These are phyloP conservation scores for Oxyura jamaicensis DNA, from an alignment of 2,113 vertebrate genomes.

Conservation along the genomic window DNA sequence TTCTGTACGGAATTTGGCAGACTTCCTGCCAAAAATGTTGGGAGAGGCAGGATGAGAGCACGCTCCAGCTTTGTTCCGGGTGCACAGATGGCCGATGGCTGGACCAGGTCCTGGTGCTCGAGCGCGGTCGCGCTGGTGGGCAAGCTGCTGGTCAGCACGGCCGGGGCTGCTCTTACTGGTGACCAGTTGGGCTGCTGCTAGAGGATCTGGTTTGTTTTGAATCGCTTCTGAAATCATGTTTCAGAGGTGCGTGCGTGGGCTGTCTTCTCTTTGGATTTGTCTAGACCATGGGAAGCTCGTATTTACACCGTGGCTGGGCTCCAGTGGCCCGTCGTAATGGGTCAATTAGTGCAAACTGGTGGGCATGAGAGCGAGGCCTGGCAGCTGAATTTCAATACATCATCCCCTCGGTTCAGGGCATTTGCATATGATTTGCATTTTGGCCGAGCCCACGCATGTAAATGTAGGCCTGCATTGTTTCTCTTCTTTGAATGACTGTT, in stretches of 20 bases:
- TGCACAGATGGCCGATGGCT: background rate
- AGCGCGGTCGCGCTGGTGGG: rapidly evolving
- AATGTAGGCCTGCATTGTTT: slow-evolving; percentile 45
- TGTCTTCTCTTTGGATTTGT: slow-evolving; percentile 8
- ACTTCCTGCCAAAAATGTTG: background rate
- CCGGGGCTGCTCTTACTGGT: background rate
- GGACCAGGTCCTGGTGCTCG: rapidly evolving
- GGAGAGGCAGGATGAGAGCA: background rate
- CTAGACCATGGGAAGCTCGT: background rate
- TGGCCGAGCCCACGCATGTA: background rate
- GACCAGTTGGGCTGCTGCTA: background rate
- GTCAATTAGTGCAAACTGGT: background rate
- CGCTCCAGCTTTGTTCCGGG: background rate
- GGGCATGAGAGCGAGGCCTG: background rate
- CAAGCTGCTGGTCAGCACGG: background rate
- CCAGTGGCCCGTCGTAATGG: background rate
- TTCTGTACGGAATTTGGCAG: background rate
- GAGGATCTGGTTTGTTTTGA: background rate
- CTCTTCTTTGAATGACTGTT: slow-evolving; percentile 43
- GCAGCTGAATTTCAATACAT: slow-evolving; percentile 21
- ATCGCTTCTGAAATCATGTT: background rate
- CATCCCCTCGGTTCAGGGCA: background rate
- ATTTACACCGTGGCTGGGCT: background rate
- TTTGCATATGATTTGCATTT: slow-evolving; percentile 47
- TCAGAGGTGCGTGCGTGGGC: background rate